Conservation (phyloP, 2,888 invertebrate species). For the Tetrapedia diversipes region DNA sequence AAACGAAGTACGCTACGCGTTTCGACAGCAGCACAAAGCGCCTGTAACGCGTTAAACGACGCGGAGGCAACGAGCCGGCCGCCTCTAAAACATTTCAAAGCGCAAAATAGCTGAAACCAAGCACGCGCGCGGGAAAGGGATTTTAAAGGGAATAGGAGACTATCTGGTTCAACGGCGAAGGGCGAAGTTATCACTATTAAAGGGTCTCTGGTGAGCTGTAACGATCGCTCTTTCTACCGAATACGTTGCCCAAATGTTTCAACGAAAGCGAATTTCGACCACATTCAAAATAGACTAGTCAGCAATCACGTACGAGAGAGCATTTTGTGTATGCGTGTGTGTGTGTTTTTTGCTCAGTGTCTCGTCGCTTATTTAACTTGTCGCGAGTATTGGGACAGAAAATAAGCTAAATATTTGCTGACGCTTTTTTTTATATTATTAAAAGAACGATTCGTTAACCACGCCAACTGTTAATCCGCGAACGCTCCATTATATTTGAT, state of each 20-base stretch:
- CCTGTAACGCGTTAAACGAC: conserved; percentile 53
- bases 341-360: too few species aligned
- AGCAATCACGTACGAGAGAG: too few species aligned
- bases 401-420: not conserved
- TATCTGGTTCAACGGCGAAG: conserved; percentile 40
- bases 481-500: not conserved
- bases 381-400: not conserved
- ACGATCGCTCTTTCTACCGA: conserved; percentile 27
- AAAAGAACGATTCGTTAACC: too few species aligned
- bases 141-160: conserved; percentile 54
- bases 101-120: conserved; percentile 35
- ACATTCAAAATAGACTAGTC: too few species aligned
- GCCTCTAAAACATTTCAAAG: conserved; percentile 40
- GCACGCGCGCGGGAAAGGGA: conserved; percentile 43
- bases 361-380: not conserved
- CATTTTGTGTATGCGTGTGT: too few species aligned
- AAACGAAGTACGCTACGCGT: conserved; percentile 37
- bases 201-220: conserved; percentile 16
- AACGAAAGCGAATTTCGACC: conserved; percentile 20
- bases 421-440: too few species aligned
- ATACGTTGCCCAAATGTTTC: conserved; percentile 1
- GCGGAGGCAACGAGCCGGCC: conserved; percentile 21
- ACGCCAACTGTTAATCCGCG: too few species aligned
- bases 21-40: conserved; percentile 33
- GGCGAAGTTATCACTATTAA: conserved; percentile 33